phyloP scores from a whole-genome alignment of 2,113 vertebrate genomes.

The Dicrurus megarhynchus region DNA sequence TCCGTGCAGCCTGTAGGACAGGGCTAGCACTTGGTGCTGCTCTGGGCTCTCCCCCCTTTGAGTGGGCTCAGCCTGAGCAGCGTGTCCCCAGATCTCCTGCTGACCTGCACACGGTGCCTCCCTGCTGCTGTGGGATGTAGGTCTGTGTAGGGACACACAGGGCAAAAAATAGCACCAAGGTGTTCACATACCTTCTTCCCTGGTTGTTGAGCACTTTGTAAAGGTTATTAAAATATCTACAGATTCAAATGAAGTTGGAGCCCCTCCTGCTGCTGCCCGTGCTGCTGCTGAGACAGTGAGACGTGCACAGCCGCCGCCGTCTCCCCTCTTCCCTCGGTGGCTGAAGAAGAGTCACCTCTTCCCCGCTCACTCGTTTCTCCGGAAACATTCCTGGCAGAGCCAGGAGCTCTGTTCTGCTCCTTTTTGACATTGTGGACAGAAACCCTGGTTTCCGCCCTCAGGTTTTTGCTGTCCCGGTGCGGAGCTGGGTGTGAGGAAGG shows the following conservation, averaged over 20 bases:
- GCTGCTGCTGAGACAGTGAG: neutral
- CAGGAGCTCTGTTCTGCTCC: neutral
- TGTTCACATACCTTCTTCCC: neutral
- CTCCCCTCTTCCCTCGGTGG: accelerated
- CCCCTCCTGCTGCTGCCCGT: neutral
- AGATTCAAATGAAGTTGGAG: neutral
- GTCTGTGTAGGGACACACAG: neutral
- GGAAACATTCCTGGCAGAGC: neutral
- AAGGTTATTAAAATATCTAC: neutral
- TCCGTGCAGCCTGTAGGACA: neutral
- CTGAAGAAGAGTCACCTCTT: neutral
- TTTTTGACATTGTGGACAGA: neutral
- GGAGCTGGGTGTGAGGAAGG: neutral
- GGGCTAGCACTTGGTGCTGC: neutral
- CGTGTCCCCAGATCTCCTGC: neutral
- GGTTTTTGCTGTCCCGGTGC: neutral
- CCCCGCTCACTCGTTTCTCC: accelerated
- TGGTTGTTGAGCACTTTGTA: neutral
- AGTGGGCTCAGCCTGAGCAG: neutral
- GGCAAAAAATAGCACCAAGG: neutral
- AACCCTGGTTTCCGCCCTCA: neutral
- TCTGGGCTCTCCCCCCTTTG: neutral
- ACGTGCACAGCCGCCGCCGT: accelerated
- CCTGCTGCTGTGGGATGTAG: neutral
- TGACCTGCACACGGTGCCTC: accelerated